Conservation (phyloP, 37 sponge, comb jelly and placozoan species). For the Spongia lamella region DNA sequence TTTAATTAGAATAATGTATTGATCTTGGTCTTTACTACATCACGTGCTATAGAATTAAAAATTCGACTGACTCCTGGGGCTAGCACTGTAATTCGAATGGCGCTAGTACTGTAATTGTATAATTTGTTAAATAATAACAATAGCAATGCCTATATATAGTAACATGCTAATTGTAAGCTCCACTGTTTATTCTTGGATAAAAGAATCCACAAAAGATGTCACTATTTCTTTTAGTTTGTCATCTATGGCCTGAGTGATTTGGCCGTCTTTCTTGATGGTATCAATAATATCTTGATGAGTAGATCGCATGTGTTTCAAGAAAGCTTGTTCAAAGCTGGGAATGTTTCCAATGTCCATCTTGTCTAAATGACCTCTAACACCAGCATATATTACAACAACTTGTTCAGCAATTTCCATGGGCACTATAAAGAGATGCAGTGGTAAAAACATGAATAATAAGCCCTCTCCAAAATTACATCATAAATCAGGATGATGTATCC, state of each 20-base stretch:
- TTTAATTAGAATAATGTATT: too few species aligned
- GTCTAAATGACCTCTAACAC: conserved; percentile 95
- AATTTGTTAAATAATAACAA: too few species aligned
- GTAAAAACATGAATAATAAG: too few species aligned
- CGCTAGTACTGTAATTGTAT: too few species aligned
- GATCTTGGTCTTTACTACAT: too few species aligned
- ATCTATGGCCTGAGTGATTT: conserved; percentile 81
- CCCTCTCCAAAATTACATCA: too few species aligned
- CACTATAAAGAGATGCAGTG: conserved; percentile 44
- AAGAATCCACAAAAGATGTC: conserved; percentile 81
- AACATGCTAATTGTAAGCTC: neutral
- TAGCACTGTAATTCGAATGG: too few species aligned
- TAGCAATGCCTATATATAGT: too few species aligned
- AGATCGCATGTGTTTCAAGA: conserved; percentile 89
- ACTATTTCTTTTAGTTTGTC: conserved; percentile 86
- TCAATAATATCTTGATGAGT: conserved; percentile 86
- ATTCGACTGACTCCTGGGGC: too few species aligned
- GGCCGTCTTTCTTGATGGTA: conserved; percentile 83
- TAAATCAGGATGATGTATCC: too few species aligned
- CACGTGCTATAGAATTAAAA: too few species aligned
- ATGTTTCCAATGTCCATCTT: conserved; percentile 88
- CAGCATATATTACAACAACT: conserved; percentile 95
- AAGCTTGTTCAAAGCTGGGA: conserved; percentile 91
- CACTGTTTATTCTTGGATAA: conserved; percentile 21
- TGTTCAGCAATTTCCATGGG: conserved; percentile 98